phyloP scores from a whole-genome alignment of 2,113 vertebrate genomes.

The Salvelinus namaycush region DNA sequence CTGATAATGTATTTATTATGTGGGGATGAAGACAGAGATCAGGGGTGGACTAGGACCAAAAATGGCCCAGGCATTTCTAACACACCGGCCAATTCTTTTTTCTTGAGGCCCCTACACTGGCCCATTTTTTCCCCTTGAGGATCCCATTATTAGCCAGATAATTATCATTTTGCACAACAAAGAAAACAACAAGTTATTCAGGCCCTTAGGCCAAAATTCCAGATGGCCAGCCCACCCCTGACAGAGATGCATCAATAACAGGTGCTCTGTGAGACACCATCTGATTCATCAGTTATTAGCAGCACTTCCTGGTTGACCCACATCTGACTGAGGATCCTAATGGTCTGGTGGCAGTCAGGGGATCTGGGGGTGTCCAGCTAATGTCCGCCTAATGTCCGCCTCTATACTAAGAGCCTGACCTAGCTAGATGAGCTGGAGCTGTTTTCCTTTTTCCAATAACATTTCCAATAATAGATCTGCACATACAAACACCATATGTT shows the following conservation, averaged over 20 bases:
- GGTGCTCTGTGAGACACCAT: neutral
- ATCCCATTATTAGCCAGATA: too few species aligned
- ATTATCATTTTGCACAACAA: too few species aligned
- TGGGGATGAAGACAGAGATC: neutral
- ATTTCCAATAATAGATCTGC: too few species aligned
- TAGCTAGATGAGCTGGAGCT: constrained; percentile 1
- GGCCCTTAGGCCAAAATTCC: too few species aligned
- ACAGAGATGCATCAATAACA: neutral
- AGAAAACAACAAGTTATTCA: too few species aligned
- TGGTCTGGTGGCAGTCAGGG: neutral
- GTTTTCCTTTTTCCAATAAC: constrained; percentile 11
- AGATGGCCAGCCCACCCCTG: neutral
- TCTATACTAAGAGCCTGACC: constrained; percentile 14
- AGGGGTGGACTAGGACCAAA: too few species aligned
- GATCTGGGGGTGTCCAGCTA: constrained; percentile 24
- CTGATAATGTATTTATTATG: too few species aligned
- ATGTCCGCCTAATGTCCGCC: constrained; percentile 40
- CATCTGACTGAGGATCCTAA: neutral
- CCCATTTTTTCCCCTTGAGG: too few species aligned
- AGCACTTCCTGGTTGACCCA: constrained; percentile 5
- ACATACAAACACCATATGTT: too few species aligned
- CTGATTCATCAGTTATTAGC: constrained; percentile 27
- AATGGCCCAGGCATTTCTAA: too few species aligned
- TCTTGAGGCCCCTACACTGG: too few species aligned
- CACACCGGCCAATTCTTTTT: too few species aligned